Percentiles rank a stretch among this genome's conserved stretches.
These are phyloP conservation scores for Sebastes hopkinsi DNA, from an alignment of 2,797 vertebrate species.

Conservation along the genomic window DNA sequence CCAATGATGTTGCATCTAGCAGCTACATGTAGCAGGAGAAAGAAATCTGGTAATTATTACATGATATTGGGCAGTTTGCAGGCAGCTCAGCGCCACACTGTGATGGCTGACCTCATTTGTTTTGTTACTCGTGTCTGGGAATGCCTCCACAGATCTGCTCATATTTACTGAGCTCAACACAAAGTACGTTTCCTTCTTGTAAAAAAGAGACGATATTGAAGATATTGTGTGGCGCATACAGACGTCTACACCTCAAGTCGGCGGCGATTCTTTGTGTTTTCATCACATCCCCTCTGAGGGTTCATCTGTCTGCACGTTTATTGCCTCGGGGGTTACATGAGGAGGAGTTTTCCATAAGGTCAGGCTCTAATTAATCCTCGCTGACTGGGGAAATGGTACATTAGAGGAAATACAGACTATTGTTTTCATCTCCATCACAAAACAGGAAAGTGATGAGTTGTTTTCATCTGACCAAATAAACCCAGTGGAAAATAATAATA, in stretches of 20 bases:
- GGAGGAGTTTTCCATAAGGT: conserved; percentile 45
- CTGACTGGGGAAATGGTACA: conserved; percentile 52
- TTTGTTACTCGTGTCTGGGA: conserved; percentile 25
- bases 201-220: neutral
- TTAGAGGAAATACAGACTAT: conserved; percentile 38
- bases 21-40: conserved; percentile 39
- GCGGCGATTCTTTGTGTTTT: conserved; percentile 34
- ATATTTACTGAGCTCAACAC: conserved; percentile 9
- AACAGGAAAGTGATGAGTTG: conserved; percentile 12
- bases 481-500: conserved; percentile 21
- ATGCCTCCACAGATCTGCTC: conserved; percentile 25
- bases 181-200: conserved; percentile 1
- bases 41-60: conserved; percentile 17
- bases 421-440: conserved; percentile 16
- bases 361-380: conserved; percentile 49
- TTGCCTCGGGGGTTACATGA: conserved; percentile 34
- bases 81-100: conserved; percentile 33
- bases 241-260: neutral
- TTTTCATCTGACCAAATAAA: conserved; percentile 49
- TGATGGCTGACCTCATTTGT: conserved; percentile 35
- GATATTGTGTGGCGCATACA: neutral
- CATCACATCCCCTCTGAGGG: conserved; percentile 5
- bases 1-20: conserved; percentile 26
- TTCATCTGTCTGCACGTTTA: conserved; percentile 18
- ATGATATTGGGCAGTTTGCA: conserved; percentile 17